Base-by-base conservation (phyloP, 1,140 invertebrate genomes). In the Zophobas morio region DNA sequence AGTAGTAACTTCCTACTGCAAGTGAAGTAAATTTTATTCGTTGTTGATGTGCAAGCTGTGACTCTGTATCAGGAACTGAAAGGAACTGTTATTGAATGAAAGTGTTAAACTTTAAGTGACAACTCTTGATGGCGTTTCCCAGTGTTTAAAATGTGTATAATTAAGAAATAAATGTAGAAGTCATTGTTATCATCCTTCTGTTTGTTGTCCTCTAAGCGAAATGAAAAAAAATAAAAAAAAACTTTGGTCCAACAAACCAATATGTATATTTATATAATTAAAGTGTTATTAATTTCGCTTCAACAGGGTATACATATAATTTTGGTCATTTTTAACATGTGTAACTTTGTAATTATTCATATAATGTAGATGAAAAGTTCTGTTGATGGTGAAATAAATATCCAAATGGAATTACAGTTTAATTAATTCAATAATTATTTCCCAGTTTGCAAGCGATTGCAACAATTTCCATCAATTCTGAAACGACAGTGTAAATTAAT, bases 131-230 rank as follows among this genome's bases (percentile, higher is more conserved):
- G 47, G 66, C 35, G 66, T 71, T 71, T 71, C 34, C 60, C 33
- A 71, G 71, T 73, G 71, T 73, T 56, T 73, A 42, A 73, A 66
- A 66, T 20, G 60, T 66, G 60, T 66, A 66, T 66, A 66, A 66
- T 66, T 66, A 66, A 66, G 60, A 20, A 66, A 20, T 73, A 51
- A 49, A 37, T 35, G 6, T 37, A 51, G 37, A 72, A 42, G n/a
- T 40, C 20, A 70, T 32, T 51, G 49, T 72, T 72, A 33, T 72
- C 47, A 53, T 36, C 20, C 20, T 72, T 72, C 35, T 5, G 20
- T 46, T 51, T 5, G 42, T 66, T 66, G 36, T 66, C 39, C 39
- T 35, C 56, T 34, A 60, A 8, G 56, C 34, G 56, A 70, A 70
- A 70, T 51, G 35, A 51, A 73, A 73, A 54, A 20, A 20, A 20